Evolutionary conservation across 2,797 vertebrate genomes (phyloP), one percentile per base, ranked within the genome.

Genomic region (Pseudochirops cupreus): DNA sequence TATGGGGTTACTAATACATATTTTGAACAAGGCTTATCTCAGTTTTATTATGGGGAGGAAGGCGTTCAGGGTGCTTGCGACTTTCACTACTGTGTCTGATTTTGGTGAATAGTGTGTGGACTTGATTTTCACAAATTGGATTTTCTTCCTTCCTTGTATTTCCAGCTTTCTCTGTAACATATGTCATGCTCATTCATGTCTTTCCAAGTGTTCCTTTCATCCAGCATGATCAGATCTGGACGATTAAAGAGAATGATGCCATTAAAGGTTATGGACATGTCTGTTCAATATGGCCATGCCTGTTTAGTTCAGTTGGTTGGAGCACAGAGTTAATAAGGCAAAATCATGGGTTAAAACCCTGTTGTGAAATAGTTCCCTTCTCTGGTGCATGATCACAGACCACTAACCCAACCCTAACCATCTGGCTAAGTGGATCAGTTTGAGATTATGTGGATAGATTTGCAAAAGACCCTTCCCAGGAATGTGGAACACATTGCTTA

Each of bases 71-170:
- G 14, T 82, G 82, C 91, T 94, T 46, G 95, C 96, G 39, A 5
- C 52, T 12, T 92, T 90, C 92, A 92, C 50, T 94, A 93, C 4
- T 54, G 50, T 94, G 59, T 56, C 93, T 94, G 55, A 93, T 93
- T 94, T 96, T 55, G 92, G 55, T 91, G 1, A 96, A 67, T 21
- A 95, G 31, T 95, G 24, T 39, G 56, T 50, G 91, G 28, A 53
- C 54, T 55, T 95, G n/a, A 54, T 93, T 87, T 96, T 39, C 56
- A 91, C 13, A 95, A 96, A 89, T 12, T 95, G 31, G 3, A 3
- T 90, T 97, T n/a, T 91, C 74, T 56, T 97, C 96, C 96, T 96
- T 92, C 10, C 56, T 94, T 39, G n/a, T 14, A 59, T 92, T 91
- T 92, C 39, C 95, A 58, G 95, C 87, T 39, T 93, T 50, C 6